phyloP scores from a whole-genome alignment of 2,797 vertebrate genomes.

The Eremophila alpestris region DNA sequence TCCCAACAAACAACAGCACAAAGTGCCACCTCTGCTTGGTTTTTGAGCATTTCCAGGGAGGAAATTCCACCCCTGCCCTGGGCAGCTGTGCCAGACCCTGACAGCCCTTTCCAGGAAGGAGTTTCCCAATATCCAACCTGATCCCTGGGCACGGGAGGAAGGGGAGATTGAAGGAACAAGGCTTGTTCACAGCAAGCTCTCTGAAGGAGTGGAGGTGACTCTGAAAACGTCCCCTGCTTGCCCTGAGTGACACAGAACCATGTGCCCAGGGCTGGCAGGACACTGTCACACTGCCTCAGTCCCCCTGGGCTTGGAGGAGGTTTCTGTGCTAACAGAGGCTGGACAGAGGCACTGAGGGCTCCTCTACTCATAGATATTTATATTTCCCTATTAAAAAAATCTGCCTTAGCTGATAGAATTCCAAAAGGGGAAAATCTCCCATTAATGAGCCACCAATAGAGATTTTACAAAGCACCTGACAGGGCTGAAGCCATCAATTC shows the following conservation, averaged over 20 bases:
- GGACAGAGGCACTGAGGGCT: not conserved
- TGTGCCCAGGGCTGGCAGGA: not conserved
- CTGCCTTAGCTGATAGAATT: not conserved
- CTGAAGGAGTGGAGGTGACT: not conserved
- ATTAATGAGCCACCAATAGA: slow-evolving; percentile 44
- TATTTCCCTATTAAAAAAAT: not conserved
- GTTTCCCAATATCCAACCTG: not conserved
- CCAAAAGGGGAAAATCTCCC: slow-evolving; percentile 21
- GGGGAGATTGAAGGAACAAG: not conserved
- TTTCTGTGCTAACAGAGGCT: not conserved
- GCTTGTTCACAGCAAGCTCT: not conserved
- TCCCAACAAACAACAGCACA: not conserved
- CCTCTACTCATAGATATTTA: not conserved
- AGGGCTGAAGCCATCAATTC: slow-evolving; percentile 35
- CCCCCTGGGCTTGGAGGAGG: not conserved
- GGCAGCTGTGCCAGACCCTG: not conserved
- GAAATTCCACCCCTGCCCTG: too few species aligned
- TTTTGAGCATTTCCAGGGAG: not conserved
- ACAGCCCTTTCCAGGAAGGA: not conserved
- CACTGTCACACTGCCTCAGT: not conserved
- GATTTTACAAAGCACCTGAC: slow-evolving; percentile 42
- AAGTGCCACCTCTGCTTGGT: not conserved
- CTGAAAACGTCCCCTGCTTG: rapidly evolving
- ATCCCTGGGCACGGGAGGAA: not conserved
- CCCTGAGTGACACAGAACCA: not conserved